Percentiles rank a stretch among this genome's conserved stretches.
phyloP scores from a whole-genome alignment of 2,113 vertebrate genomes.

The Ursus arctos region DNA sequence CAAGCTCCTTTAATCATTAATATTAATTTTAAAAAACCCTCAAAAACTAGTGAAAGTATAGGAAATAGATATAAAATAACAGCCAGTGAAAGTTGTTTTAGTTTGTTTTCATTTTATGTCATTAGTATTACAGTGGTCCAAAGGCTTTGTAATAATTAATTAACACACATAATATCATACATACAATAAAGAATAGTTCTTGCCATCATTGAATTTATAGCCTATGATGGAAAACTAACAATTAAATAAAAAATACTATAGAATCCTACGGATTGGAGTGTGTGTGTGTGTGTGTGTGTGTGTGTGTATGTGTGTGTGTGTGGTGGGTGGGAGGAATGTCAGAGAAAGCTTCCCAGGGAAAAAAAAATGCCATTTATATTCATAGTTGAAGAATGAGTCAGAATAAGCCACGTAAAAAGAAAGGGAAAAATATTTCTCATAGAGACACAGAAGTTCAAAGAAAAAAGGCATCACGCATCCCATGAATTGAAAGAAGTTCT shows the following conservation, averaged over 20 bases:
- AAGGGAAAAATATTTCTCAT: background rate
- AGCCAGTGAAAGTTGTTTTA: background rate
- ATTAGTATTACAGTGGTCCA: background rate
- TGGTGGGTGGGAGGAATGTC: background rate
- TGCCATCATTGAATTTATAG: conserved; percentile 13
- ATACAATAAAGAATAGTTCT: background rate
- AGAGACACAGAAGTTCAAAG: conserved; percentile 8
- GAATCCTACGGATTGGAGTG: background rate
- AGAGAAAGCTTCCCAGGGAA: background rate
- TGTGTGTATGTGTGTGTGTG: background rate
- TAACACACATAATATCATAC: background rate
- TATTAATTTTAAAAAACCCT: background rate
- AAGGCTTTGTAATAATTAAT: background rate
- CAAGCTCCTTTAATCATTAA: background rate
- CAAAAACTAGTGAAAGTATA: background rate
- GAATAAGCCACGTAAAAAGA: conserved; percentile 42
- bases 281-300: too few species aligned
- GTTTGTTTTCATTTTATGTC: background rate
- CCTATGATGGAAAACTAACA: background rate
- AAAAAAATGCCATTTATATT: background rate
- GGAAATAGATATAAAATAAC: conserved; percentile 33
- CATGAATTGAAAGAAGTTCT: background rate
- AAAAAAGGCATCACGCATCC: background rate
- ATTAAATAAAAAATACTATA: background rate
- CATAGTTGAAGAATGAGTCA: conserved; percentile 35